Base-by-base conservation (phyloP, 2,888 invertebrate species). In the Tetragonula carbonaria region DNA sequence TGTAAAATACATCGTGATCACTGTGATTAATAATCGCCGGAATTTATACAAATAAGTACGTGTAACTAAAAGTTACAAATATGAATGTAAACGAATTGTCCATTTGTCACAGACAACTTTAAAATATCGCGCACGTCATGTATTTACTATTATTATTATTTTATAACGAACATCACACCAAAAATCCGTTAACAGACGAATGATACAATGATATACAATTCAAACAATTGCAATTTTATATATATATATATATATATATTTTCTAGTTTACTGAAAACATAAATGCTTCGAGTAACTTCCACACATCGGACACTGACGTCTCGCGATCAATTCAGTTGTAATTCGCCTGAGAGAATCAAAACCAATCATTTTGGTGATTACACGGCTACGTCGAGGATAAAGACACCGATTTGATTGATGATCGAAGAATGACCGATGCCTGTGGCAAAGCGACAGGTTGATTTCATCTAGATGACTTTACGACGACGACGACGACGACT, bases 401-500 rank as follows among this genome's bases (percentile, higher is more conserved):
- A 14, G 2, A 23, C 51, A 5, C 1, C 23, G 62, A 63, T 59
- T 23, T 38, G 8, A 21, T 23, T 23, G 23, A 45, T 21, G 57
- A n/a, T 45, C 21, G n/a, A 50, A 55, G 6, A 8, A 45, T 18
- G 53, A 18, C 21, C 16, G 57, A 73, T 65, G 51, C 14, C 57
- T 21, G 2, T 45, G 21, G 23, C 59, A 23, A 62, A 68, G n/a
- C 21, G 11, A 50, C 55, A 21, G 38, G 51, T 57, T 62, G 53
- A 67, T 75, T 70, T 68, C 70, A 53, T 65, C 57, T 33, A 55
- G n/a, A 50, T 63, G n/a, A 63, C 23, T 45, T 23, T 45, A 23
- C 45, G 21, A 16, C 80, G 50, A 80, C 65, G 50, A 80, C 65
- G 57, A 74, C 74, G 28, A 28, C 28, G 28, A 28, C 28, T 28